Conservation (phyloP, 1,140 invertebrate species). For the Sycophila sp. region DNA sequence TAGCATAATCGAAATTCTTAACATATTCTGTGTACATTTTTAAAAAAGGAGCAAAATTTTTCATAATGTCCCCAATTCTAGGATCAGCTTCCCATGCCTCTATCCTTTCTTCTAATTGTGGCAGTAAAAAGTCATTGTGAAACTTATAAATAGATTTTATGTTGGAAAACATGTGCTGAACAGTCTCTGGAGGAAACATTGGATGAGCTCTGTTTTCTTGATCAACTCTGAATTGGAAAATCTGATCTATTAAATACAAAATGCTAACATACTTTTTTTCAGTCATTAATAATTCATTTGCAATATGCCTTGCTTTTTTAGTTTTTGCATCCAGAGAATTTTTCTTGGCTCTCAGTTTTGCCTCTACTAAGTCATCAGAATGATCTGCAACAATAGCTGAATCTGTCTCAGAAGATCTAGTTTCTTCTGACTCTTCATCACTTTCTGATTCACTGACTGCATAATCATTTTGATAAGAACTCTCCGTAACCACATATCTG, state of each 20-base stretch:
- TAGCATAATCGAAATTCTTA: slow-evolving; percentile 75
- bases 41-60: slow-evolving; percentile 79
- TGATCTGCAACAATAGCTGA: slow-evolving; percentile 49
- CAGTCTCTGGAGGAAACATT: slow-evolving; percentile 61
- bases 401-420: slow-evolving; percentile 55
- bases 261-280: slow-evolving; percentile 78
- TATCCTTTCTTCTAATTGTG: slow-evolving; percentile 73
- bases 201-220: slow-evolving; percentile 66
- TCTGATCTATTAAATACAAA: slow-evolving; percentile 75
- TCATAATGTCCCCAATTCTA: slow-evolving; percentile 79
- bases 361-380: slow-evolving; percentile 42
- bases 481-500: slow-evolving; percentile 57
- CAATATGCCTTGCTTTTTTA: slow-evolving; percentile 69
- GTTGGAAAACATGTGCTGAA: slow-evolving; percentile 64
- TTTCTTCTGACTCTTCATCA: slow-evolving; percentile 62
- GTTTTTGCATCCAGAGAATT: slow-evolving; percentile 51
- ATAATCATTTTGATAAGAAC: slow-evolving; percentile 52
- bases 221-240: slow-evolving; percentile 69
- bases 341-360: slow-evolving; percentile 42
- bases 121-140: slow-evolving; percentile 75
- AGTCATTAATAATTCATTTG: slow-evolving; percentile 75
- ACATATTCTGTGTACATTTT: slow-evolving; percentile 81
- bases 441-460: slow-evolving; percentile 64
- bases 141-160: slow-evolving; percentile 70
- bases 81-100: slow-evolving; percentile 70